phyloP scores from a whole-genome alignment of 2,113 vertebrate species.

The Tenrec ecaudatus region DNA sequence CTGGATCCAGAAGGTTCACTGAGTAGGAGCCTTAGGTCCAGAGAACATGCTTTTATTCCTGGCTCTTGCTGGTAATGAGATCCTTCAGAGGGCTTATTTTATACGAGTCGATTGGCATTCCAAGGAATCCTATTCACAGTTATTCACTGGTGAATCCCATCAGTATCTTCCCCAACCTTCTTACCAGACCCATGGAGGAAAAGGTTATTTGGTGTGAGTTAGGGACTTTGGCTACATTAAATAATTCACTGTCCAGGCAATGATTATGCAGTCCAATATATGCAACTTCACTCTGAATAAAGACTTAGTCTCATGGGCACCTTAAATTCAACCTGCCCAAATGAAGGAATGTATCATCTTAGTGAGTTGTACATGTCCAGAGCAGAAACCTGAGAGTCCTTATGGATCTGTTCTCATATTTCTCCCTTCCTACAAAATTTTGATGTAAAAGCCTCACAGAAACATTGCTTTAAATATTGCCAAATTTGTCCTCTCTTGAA shows the following conservation, averaged over 20 bases:
- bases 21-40: too few species aligned
- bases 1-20: too few species aligned
- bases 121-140: too few species aligned
- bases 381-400: background rate
- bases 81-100: too few species aligned
- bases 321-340: background rate
- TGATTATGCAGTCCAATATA: background rate
- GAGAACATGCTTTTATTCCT: too few species aligned
- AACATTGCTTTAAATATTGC: background rate
- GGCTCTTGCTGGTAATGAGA: too few species aligned
- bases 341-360: background rate
- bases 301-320: background rate
- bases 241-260: background rate
- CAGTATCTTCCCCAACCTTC: too few species aligned
- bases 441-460: background rate
- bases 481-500: background rate
- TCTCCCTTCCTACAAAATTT: background rate
- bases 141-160: too few species aligned
- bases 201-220: too few species aligned
- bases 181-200: too few species aligned
- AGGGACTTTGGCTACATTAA: too few species aligned
- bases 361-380: background rate
- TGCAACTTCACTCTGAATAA: background rate
- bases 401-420: background rate
- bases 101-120: too few species aligned